A percentile compares a stretch with the other conserved stretches of the same genome.
Conservation (phyloP, 1,140 invertebrate genomes). For the Lucilia sericata region DNA sequence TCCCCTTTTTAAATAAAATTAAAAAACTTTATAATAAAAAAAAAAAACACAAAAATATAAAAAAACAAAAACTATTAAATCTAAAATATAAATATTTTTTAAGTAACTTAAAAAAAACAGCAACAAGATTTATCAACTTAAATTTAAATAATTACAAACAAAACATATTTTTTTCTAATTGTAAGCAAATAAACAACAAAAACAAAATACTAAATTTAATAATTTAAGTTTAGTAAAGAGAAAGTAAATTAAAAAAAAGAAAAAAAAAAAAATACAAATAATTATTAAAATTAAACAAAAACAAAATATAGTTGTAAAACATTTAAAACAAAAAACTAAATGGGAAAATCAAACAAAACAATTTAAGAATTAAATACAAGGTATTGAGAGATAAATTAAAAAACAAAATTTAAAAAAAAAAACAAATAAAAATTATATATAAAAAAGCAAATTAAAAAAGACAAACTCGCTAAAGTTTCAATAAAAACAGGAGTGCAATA, state of each 20-base stretch:
- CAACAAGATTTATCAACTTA: conserved; percentile 25
- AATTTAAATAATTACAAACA: conserved; percentile 13
- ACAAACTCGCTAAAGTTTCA: neutral
- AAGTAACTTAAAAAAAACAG: neutral
- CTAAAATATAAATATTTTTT: conserved; percentile 31
- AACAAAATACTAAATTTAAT: conserved; percentile 25
- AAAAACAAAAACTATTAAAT: conserved; percentile 13
- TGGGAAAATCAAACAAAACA: conserved; percentile 29
- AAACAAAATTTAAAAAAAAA: too few species aligned
- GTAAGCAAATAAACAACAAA: conserved; percentile 14
- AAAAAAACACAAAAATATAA: neutral
- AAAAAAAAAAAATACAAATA: too few species aligned
- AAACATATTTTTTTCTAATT: conserved; percentile 35
- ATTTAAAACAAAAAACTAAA: neutral
- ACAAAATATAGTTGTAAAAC: conserved; percentile 31
- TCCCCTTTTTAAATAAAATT: conserved; percentile 28
- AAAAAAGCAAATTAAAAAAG: neutral
- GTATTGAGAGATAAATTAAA: conserved; percentile 28
- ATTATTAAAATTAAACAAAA: neutral
- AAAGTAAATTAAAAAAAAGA: too few species aligned
- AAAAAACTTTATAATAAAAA: conserved; percentile 9
- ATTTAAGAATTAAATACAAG: conserved; percentile 37
- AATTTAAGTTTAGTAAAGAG: conserved; percentile 30
- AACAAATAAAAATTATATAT: conserved; percentile 8
- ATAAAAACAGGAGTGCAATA: too few species aligned